Conservation (phyloP, 2,797 vertebrate species). For the Otus scops region DNA sequence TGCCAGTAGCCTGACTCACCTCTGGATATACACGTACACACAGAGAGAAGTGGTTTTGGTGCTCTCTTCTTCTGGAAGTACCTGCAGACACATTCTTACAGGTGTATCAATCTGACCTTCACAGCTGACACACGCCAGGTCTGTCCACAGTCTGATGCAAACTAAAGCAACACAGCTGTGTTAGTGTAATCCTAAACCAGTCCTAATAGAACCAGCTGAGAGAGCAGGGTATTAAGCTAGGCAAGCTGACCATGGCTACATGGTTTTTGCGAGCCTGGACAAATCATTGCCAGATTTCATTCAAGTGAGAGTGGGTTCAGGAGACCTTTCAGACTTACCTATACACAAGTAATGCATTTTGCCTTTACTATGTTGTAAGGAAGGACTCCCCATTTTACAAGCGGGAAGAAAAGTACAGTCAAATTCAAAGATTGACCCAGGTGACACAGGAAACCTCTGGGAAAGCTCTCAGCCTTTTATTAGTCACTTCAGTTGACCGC, state of each 20-base stretch:
- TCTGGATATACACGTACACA: background rate
- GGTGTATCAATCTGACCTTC: background rate
- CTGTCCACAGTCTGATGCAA: background rate
- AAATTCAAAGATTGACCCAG: background rate
- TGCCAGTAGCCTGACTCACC: background rate
- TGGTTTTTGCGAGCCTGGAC: background rate
- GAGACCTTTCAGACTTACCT: background rate
- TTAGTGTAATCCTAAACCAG: background rate
- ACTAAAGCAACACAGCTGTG: background rate
- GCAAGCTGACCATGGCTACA: background rate
- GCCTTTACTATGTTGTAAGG: background rate
- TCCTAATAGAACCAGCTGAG: background rate
- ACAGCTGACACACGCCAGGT: fast-evolving
- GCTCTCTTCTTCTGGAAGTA: background rate
- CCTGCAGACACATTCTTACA: background rate
- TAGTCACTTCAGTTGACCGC: background rate
- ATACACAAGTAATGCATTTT: background rate
- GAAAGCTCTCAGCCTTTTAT: background rate
- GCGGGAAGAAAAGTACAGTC: background rate
- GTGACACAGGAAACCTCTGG: background rate
- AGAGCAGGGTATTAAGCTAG: background rate
- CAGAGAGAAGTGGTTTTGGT: background rate
- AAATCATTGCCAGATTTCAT: background rate
- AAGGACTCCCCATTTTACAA: background rate
- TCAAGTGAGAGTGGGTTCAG: background rate